Conservation (phyloP, 2,888 invertebrate species). For the Eupelmus urozonus region DNA sequence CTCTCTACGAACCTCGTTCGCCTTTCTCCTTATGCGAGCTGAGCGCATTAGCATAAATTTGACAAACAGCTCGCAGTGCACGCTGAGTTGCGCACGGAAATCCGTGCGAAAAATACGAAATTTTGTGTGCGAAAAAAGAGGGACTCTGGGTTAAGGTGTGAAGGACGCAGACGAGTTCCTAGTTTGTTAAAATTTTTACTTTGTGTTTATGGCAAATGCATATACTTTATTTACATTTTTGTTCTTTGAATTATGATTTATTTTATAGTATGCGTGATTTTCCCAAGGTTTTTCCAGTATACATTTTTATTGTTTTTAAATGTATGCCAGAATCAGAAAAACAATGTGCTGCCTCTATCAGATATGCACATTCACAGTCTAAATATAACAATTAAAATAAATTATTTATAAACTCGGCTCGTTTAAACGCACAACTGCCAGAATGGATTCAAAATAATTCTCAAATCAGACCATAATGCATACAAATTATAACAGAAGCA, state of each 20-base stretch:
- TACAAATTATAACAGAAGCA: no score
- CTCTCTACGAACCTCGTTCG: background rate
- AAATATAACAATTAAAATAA: slow-evolving; percentile 34
- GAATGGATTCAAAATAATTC: no score
- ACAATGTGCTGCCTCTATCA: slow-evolving; percentile 4
- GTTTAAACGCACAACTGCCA: background rate
- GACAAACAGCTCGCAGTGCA: slow-evolving; percentile 63
- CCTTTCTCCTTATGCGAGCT: slow-evolving; percentile 63
- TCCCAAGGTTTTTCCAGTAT: no score
- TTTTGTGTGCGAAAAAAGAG: slow-evolving; percentile 18
- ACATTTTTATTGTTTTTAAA: no score
- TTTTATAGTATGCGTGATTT: no score
- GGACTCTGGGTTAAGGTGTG: slow-evolving; percentile 64
- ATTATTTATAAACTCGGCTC: slow-evolving; percentile 35
- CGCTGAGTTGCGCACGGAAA: background rate
- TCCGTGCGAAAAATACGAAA: background rate
- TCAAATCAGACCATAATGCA: no score
- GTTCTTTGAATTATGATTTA: no score
- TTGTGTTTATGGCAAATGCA: no score
- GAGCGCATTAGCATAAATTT: slow-evolving; percentile 68
- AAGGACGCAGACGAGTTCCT: no score
- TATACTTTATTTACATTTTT: no score
- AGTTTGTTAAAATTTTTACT: no score
- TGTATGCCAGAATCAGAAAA: background rate
- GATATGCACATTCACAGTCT: background rate